Evolutionary conservation across 2,888 invertebrate species (phyloP).

Genomic region (Plagodis pulveraria): DNA sequence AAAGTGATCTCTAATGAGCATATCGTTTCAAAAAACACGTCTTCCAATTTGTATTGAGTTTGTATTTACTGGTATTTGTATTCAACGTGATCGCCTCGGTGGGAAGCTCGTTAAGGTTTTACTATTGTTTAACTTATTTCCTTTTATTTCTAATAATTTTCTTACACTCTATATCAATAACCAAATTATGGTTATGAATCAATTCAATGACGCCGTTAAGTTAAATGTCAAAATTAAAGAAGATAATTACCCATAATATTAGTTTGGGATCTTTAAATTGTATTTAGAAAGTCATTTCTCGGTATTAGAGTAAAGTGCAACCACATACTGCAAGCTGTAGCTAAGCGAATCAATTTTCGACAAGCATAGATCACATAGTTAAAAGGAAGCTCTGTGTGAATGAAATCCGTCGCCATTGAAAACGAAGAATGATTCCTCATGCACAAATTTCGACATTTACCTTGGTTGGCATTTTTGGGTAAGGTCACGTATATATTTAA

Average conservation of each 20-base stretch:
- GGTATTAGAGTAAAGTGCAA: conserved; percentile 10
- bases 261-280: conserved; percentile 8
- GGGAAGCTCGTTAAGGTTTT: background rate
- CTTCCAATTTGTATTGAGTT: conserved; percentile 21
- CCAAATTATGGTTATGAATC: conserved; percentile 9
- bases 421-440: too few relatives aligned
- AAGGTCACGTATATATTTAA: too few relatives aligned
- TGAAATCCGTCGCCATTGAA: too few relatives aligned
- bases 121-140: background rate
- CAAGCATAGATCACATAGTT: too few relatives aligned
- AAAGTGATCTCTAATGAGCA: conserved; percentile 32
- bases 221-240: conserved; percentile 12
- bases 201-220: conserved; percentile 5
- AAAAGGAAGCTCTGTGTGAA: too few relatives aligned
- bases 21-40: conserved; percentile 36
- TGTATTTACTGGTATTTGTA: conserved; percentile 6
- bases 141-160: conserved; percentile 5
- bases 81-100: background rate
- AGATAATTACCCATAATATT: conserved; percentile 18
- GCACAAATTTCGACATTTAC: too few relatives aligned
- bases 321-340: too few relatives aligned
- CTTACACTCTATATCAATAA: conserved; percentile 7
- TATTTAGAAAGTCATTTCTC: conserved; percentile 26
- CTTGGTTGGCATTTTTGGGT: too few relatives aligned
- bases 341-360: too few relatives aligned